phyloP scores from a whole-genome alignment of 2,113 vertebrate species.

The Oreotrochilus melanogaster region DNA sequence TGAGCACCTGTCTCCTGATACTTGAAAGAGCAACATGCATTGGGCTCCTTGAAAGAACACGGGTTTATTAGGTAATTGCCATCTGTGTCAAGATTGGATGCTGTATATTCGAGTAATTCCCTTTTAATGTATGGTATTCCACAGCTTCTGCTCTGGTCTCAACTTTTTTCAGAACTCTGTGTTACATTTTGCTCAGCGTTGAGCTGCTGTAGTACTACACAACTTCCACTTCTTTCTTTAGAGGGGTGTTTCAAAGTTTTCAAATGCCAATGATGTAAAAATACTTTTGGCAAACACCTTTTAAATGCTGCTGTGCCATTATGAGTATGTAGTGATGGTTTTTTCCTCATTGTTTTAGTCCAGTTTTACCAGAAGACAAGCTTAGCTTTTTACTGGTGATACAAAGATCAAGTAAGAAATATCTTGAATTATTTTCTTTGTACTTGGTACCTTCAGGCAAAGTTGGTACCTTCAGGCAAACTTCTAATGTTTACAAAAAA shows the following conservation, averaged over 20 bases:
- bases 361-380: not conserved
- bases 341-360: not conserved
- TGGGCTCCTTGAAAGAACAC: not conserved
- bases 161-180: not conserved
- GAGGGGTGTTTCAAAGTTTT: not conserved
- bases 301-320: not conserved
- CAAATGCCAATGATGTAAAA: not conserved
- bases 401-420: not conserved
- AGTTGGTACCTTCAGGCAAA: not conserved
- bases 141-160: not conserved
- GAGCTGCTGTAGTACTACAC: accelerated
- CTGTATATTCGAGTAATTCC: not conserved
- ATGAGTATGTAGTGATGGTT: not conserved
- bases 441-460: not conserved
- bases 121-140: not conserved
- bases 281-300: not conserved
- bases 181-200: not conserved
- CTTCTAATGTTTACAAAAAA: not conserved
- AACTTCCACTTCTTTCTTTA: not conserved
- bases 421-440: not conserved
- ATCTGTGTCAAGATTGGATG: not conserved
- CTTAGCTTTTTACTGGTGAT: not conserved
- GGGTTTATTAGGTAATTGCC: not conserved
- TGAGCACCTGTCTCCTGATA: not conserved
- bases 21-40: not conserved